A percentile compares a stretch with the other conserved stretches of the same genome.
Evolutionary conservation across 2,797 vertebrate species (phyloP).

Genomic region (Nyctibius grandis): DNA sequence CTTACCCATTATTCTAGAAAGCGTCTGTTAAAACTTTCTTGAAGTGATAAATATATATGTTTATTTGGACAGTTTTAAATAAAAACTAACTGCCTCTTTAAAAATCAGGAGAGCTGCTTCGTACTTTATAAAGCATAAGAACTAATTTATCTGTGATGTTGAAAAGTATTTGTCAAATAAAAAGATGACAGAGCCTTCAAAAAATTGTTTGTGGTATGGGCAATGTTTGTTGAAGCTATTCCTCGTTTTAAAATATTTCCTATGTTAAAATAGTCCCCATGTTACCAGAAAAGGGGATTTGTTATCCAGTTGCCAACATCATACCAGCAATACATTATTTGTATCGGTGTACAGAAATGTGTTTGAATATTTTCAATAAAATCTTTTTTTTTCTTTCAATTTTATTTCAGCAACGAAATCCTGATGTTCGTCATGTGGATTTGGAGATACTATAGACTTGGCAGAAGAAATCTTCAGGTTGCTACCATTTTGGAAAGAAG

Average conservation of each 20-base stretch:
- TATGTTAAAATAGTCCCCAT: neutral
- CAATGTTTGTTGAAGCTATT: neutral
- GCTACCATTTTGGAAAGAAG: slow-evolving; percentile 6
- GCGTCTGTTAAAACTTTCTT: neutral
- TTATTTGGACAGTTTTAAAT: neutral
- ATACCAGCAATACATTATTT: neutral
- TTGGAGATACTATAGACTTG: slow-evolving; percentile 89
- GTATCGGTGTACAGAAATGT: neutral
- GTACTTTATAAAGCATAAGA: neutral
- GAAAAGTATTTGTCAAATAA: neutral
- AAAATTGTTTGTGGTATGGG: neutral
- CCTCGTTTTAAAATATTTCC: neutral
- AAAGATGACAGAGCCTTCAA: neutral
- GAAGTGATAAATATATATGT: neutral
- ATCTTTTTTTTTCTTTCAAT: neutral
- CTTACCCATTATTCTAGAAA: neutral
- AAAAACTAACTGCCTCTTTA: neutral
- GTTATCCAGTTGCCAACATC: neutral
- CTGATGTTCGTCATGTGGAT: slow-evolving; percentile 96
- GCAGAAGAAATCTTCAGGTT: neutral
- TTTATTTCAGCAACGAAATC: slow-evolving; percentile 88
- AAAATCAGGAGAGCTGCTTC: neutral
- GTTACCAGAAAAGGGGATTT: neutral
- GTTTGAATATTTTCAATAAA: neutral
- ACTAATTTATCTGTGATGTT: neutral